phyloP scores from a whole-genome alignment of 2,113 vertebrate genomes.

The Symphodus melops region DNA sequence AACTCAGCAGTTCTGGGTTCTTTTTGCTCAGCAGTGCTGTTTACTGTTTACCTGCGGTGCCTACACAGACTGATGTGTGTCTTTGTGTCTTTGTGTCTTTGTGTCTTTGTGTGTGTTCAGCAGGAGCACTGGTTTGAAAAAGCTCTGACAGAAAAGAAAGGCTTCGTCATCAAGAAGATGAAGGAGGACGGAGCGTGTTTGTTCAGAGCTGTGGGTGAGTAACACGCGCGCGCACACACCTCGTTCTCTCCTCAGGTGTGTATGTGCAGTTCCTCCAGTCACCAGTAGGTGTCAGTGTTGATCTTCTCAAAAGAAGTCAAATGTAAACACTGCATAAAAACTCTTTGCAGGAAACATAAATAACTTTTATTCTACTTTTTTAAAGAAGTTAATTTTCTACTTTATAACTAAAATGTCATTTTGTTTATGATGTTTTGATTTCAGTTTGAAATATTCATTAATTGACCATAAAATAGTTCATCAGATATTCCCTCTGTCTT shows the following conservation, averaged over 20 bases:
- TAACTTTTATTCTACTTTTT: no score
- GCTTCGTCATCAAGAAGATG: conserved; percentile 96
- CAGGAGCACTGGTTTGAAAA: conserved; percentile 97
- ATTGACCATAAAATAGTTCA: no score
- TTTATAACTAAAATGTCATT: no score
- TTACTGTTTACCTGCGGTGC: no score
- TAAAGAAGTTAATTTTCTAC: no score
- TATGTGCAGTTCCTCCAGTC: conserved; percentile 11
- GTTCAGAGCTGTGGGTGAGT: conserved; percentile 94
- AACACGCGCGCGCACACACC: conserved; percentile 19
- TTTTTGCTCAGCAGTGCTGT: not conserved
- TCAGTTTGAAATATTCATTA: no score
- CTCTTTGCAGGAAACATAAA: no score
- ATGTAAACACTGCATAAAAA: no score
- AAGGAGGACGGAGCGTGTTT: conserved; percentile 95
- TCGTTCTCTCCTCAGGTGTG: not conserved
- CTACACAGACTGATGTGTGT: not conserved
- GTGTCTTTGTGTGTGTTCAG: conserved; percentile 69
- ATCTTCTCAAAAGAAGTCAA: not conserved
- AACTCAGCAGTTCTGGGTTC: no score
- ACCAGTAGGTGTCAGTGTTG: conserved; percentile 48
- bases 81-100: conserved; percentile 2
- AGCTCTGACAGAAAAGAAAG: conserved; percentile 92
- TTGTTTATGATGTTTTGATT: no score
- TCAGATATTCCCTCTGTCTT: no score